Base-by-base conservation (phyloP, 1,140 invertebrate species). In the Drosophila lacteicornis region DNA sequence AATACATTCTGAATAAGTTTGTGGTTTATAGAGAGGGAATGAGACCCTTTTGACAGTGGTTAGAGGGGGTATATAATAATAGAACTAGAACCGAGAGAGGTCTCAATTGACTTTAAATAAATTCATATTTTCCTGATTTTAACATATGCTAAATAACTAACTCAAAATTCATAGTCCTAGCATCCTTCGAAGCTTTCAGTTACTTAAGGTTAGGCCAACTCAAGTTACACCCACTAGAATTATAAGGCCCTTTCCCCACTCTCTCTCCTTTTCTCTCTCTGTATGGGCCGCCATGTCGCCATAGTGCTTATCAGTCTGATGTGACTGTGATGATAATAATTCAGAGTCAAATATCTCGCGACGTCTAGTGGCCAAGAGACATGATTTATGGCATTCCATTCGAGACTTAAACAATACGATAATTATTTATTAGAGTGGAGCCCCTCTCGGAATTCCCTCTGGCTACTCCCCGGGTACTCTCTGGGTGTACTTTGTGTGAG, bases 351-450 rank as follows among this genome's bases (percentile, higher is more conserved):
- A 79, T 79, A 79, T 79, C 76, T 56, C 67, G 76, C 75, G 76
- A 69, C 76, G 76, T 79, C 67, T 62, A 45, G 42, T 60, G 63
- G 40, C 58, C 59, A 71, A 68, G 66, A 53, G 60, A 30, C 76
- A 79, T 80, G 78, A 80, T 80, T 80, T 80, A 80, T 80, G 78
- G 78, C 62, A 80, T 80, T 80, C 58, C 71, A 80, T 80, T 80
- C 57, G 78, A 80, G 78, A 80, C 78, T 80, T 80, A 75, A 80
- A 80, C 78, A 80, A 80, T 80, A 80, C 78, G 78, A 80, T 80
- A 80, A 80, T 80, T 80, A 80, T 80, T 80, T 80, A 80, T 80
- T 79, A 74, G 60, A 80, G 50, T 62, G 42, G 57, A 49, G 67
- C 25, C 17, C 51, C 15, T 19, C 43, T 38, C 36, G 12, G 22